These are phyloP conservation scores for Callaeas wilsoni DNA, from an alignment of 2,113 vertebrate genomes.

Conservation along the genomic window DNA sequence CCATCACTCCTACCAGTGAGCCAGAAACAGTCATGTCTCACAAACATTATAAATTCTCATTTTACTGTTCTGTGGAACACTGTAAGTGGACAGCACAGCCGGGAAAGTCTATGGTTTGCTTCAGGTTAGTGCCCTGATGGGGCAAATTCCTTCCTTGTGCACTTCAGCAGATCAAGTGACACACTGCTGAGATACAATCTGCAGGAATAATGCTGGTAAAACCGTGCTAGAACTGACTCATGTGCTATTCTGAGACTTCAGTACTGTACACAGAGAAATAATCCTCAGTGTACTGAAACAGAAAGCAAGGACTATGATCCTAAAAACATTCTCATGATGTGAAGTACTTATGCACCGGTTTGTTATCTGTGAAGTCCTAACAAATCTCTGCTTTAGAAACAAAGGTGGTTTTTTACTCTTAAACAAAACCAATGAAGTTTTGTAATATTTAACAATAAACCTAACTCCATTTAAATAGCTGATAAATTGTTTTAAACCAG, in stretches of 20 bases:
- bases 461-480: neutral
- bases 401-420: neutral
- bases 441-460: neutral
- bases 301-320: neutral
- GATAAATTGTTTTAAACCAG: neutral
- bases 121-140: neutral
- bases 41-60: neutral
- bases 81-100: neutral
- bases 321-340: neutral
- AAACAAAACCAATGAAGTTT: neutral
- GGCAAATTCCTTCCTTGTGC: neutral
- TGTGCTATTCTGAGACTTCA: neutral
- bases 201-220: neutral
- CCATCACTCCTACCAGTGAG: neutral
- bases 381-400: neutral
- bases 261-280: neutral
- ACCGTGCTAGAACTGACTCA: conserved; percentile 9
- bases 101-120: neutral
- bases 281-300: neutral
- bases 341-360: neutral
- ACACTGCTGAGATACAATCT: neutral
- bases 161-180: neutral
- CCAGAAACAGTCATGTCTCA: neutral
- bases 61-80: neutral
- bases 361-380: neutral